These are phyloP conservation scores for Parthenolecanium corni DNA, from an alignment of 2,888 invertebrate genomes.

Conservation along the genomic window DNA sequence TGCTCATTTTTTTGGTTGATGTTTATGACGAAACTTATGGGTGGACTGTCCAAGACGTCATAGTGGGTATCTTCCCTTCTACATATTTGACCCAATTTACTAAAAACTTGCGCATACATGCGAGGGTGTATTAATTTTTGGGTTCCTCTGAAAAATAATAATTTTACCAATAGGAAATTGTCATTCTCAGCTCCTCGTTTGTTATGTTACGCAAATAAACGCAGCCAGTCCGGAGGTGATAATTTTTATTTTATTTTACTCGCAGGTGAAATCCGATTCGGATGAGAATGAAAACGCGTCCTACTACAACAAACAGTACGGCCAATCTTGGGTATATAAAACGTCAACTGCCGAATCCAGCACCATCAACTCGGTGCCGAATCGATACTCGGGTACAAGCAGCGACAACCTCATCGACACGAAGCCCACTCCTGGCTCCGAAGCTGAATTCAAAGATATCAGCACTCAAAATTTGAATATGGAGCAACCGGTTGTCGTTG, in stretches of 20 bases:
- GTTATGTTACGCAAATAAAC: too few species aligned
- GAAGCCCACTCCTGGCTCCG: slow-evolving; percentile 29
- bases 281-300: slow-evolving; percentile 35
- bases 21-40: too few species aligned
- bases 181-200: too few species aligned
- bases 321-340: slow-evolving; percentile 43
- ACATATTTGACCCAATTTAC: too few species aligned
- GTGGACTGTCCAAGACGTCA: too few species aligned
- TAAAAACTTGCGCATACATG: too few species aligned
- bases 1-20: too few species aligned
- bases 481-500: slow-evolving; percentile 31
- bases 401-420: slow-evolving; percentile 31
- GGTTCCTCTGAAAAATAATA: too few species aligned
- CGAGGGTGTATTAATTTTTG: too few species aligned
- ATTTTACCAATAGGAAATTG: too few species aligned
- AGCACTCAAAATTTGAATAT: slow-evolving; percentile 27
- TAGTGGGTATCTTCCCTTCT: too few species aligned
- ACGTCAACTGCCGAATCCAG: slow-evolving; percentile 35
- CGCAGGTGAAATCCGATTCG: slow-evolving; percentile 40
- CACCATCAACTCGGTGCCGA: slow-evolving; percentile 24
- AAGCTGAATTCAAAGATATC: slow-evolving; percentile 33
- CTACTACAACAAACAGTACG: slow-evolving; percentile 18
- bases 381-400: slow-evolving; percentile 21
- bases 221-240: too few species aligned
- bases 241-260: background rate